These are phyloP conservation scores for Pseudanteris insignis DNA, from an alignment of 2,888 invertebrate genomes.

Conservation along the genomic window DNA sequence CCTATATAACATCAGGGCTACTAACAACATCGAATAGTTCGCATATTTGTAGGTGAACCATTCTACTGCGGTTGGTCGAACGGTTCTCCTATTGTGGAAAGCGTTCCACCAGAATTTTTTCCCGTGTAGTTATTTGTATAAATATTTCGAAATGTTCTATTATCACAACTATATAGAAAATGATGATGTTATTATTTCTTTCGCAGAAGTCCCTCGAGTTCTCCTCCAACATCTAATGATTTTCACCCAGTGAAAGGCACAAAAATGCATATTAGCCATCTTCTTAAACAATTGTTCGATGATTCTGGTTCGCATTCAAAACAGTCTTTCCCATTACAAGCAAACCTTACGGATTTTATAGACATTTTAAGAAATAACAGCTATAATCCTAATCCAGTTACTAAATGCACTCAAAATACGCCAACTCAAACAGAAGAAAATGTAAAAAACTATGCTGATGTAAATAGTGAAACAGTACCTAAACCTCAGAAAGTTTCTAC, in stretches of 20 bases:
- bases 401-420: conserved; percentile 16
- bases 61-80: no score
- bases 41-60: no score
- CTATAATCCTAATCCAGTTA: conserved; percentile 29
- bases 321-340: conserved; percentile 46
- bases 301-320: conserved; percentile 51
- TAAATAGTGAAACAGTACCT: neutral
- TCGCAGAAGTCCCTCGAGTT: no score
- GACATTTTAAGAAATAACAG: conserved; percentile 50
- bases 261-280: conserved; percentile 58
- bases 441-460: neutral
- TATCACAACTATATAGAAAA: no score
- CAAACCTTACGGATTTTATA: conserved; percentile 54
- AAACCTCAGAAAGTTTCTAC: conserved; percentile 53
- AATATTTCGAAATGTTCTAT: no score
- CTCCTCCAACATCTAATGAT: conserved; percentile 19
- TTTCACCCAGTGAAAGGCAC: conserved; percentile 54
- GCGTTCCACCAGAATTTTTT: no score
- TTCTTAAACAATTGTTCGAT: conserved; percentile 56
- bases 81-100: no score
- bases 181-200: no score
- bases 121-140: no score
- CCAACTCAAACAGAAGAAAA: conserved; percentile 16
- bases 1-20: no score
- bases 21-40: no score